Evolutionary conservation across 2,888 invertebrate genomes (phyloP).

Genomic region (Minunthozetes semirufus): DNA sequence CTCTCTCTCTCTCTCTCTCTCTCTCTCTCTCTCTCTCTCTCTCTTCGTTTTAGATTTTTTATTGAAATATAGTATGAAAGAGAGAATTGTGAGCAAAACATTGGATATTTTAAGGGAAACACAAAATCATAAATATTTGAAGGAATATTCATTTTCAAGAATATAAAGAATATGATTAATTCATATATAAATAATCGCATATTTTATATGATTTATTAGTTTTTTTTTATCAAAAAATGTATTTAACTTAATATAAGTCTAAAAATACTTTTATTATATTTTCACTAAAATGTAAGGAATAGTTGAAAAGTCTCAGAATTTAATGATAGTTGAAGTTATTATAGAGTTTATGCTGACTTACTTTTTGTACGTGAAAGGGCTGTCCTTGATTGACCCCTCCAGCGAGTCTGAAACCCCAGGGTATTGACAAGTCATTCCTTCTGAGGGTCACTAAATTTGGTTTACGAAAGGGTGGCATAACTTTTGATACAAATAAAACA

Average conservation of each 20-base stretch:
- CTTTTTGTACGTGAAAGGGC: slow-evolving; percentile 84
- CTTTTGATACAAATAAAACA: neutral
- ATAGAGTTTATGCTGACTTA: slow-evolving; percentile 53
- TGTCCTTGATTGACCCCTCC: slow-evolving; percentile 88
- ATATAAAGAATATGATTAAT: too few relatives aligned
- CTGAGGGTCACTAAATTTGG: slow-evolving; percentile 41
- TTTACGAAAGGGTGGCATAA: slow-evolving; percentile 39
- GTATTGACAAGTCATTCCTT: slow-evolving; percentile 46
- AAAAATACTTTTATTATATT: neutral
- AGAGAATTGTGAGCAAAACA: neutral
- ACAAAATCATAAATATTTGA: neutral
- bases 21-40: neutral
- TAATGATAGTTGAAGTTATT: neutral
- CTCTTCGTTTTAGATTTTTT: neutral
- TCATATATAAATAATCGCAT: too few relatives aligned
- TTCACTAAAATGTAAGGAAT: too few relatives aligned
- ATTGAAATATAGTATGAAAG: neutral
- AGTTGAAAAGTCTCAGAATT: neutral
- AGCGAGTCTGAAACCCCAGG: slow-evolving; percentile 86
- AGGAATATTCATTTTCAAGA: neutral
- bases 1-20: neutral
- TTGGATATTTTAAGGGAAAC: neutral
- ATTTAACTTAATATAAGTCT: neutral
- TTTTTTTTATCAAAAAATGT: neutral
- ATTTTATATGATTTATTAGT: too few relatives aligned